Percentiles rank a stretch among this genome's conserved stretches.
Evolutionary conservation across 2,888 invertebrate genomes (phyloP).

Genomic region (Chaetogeoica ovagalla): DNA sequence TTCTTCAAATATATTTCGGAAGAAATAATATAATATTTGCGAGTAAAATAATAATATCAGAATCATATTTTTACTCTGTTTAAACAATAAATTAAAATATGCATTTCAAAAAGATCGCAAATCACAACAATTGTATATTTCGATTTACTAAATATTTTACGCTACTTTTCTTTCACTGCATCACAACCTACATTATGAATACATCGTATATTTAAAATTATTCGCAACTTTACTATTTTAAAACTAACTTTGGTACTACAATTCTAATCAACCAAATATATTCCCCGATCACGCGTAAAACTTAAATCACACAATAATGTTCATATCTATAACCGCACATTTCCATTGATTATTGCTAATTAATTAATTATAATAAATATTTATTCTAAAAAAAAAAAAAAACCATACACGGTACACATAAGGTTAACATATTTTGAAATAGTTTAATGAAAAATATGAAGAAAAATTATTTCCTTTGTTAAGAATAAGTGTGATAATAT

Average conservation of each 20-base stretch:
- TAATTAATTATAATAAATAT: background rate
- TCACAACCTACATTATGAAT: conserved; percentile 37
- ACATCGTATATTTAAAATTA: conserved; percentile 25
- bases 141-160: background rate
- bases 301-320: conserved; percentile 3
- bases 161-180: background rate
- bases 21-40: background rate
- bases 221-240: conserved; percentile 27
- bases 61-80: background rate
- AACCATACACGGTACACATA: background rate
- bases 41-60: background rate
- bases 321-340: background rate
- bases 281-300: conserved; percentile 9
- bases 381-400: background rate
- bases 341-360: background rate
- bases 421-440: background rate
- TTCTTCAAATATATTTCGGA: too few species aligned
- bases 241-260: conserved; percentile 35
- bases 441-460: background rate
- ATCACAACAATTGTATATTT: background rate
- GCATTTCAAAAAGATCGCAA: background rate
- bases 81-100: conserved; percentile 13
- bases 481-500: too few species aligned
- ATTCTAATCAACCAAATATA: conserved; percentile 20
- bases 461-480: background rate